These are phyloP conservation scores for Buphagus erythrorhynchus DNA, from an alignment of 2,797 vertebrate genomes.

Conservation along the genomic window DNA sequence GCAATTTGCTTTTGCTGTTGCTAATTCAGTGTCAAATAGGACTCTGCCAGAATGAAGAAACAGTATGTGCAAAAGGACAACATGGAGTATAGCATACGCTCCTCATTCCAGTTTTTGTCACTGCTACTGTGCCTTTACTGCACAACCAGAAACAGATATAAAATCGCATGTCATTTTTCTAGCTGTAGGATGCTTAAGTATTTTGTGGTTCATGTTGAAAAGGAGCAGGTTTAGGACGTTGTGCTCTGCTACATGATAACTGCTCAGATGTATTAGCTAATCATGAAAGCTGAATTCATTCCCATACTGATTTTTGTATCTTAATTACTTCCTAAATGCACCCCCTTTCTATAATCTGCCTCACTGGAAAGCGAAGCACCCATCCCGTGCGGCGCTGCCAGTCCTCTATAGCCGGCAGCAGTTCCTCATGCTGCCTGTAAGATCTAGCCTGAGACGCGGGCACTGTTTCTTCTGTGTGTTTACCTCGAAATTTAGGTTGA, in stretches of 20 bases:
- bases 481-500: background rate
- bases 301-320: background rate
- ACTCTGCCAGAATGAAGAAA: background rate
- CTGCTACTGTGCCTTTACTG: background rate
- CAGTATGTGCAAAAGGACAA: background rate
- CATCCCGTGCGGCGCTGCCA: accelerated
- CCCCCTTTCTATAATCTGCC: background rate
- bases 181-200: background rate
- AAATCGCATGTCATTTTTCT: background rate
- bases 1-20: background rate
- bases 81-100: background rate
- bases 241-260: background rate
- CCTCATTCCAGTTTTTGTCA: background rate
- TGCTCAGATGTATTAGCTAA: background rate
- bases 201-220: background rate
- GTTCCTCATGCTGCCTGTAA: background rate
- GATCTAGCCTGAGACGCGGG: background rate
- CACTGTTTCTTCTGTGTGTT: background rate
- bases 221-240: background rate
- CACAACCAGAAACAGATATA: background rate
- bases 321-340: background rate
- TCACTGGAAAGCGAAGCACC: too few species aligned
- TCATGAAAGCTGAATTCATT: background rate
- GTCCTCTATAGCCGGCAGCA: too few species aligned
- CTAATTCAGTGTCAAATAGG: background rate